Percentiles rank a stretch among this genome's conserved stretches.
phyloP scores from a whole-genome alignment of 2,113 vertebrate genomes.

The Anser cygnoides region DNA sequence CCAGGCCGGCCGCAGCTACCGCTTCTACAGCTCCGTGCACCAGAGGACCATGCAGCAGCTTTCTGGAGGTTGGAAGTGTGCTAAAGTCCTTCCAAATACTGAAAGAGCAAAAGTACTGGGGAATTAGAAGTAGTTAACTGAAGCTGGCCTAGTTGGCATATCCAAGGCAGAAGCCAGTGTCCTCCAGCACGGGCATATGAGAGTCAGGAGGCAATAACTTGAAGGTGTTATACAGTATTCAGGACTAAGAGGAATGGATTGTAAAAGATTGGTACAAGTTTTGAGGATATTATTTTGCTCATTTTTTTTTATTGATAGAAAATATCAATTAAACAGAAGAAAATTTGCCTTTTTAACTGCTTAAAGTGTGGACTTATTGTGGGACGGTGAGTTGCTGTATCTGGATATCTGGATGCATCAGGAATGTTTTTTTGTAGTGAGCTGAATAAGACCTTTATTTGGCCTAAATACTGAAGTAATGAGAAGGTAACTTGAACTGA shows the following conservation, averaged over 20 bases:
- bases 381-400: background rate
- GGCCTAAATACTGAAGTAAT: background rate
- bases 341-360: background rate
- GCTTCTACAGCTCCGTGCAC: rapidly evolving
- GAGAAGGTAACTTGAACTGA: background rate
- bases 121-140: background rate
- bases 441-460: background rate
- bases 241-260: background rate
- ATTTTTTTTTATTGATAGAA: background rate
- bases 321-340: background rate
- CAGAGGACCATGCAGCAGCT: background rate
- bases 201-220: background rate
- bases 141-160: background rate
- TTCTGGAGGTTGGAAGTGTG: background rate
- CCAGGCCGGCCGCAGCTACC: background rate
- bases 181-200: background rate
- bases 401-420: background rate
- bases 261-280: background rate
- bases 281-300: background rate
- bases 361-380: background rate
- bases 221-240: background rate
- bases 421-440: background rate
- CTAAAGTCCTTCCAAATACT: background rate
- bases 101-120: background rate
- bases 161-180: background rate